Evolutionary conservation across 2,888 invertebrate genomes (phyloP).

Genomic region (Poecilus cupreus): DNA sequence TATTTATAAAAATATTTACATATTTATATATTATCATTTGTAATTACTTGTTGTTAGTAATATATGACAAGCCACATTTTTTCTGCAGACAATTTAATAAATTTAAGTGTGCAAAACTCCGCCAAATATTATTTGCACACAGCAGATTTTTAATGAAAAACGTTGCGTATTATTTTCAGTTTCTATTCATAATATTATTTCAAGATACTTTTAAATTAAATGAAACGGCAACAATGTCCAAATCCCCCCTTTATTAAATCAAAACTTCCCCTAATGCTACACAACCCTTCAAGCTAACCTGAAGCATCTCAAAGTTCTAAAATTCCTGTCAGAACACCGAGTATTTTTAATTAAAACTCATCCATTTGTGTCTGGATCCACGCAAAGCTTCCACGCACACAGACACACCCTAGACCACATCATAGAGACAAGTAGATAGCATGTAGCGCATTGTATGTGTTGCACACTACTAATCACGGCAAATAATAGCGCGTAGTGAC

Average conservation of each 20-base stretch:
- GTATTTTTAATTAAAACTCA: slow-evolving; percentile 41
- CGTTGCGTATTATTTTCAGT: background rate
- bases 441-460: slow-evolving; percentile 1
- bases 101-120: too few relatives aligned
- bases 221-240: slow-evolving; percentile 5
- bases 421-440: background rate
- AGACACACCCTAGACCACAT: background rate
- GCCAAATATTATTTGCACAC: too few relatives aligned
- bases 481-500: slow-evolving; percentile 19
- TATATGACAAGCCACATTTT: too few relatives aligned
- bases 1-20: too few relatives aligned
- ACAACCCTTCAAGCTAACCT: background rate
- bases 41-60: too few relatives aligned
- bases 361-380: slow-evolving; percentile 14
- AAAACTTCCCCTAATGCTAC: background rate
- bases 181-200: background rate
- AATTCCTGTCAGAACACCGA: slow-evolving; percentile 27
- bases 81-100: too few relatives aligned
- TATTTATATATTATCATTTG: too few relatives aligned
- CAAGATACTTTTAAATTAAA: background rate
- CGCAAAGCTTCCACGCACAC: slow-evolving; percentile 3
- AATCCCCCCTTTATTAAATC: slow-evolving; percentile 29
- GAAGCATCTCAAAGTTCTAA: slow-evolving; percentile 16
- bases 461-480: slow-evolving; percentile 11
- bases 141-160: too few relatives aligned